These are phyloP conservation scores for Ptyas mucosa DNA, from an alignment of 2,113 vertebrate genomes.

Conservation along the genomic window DNA sequence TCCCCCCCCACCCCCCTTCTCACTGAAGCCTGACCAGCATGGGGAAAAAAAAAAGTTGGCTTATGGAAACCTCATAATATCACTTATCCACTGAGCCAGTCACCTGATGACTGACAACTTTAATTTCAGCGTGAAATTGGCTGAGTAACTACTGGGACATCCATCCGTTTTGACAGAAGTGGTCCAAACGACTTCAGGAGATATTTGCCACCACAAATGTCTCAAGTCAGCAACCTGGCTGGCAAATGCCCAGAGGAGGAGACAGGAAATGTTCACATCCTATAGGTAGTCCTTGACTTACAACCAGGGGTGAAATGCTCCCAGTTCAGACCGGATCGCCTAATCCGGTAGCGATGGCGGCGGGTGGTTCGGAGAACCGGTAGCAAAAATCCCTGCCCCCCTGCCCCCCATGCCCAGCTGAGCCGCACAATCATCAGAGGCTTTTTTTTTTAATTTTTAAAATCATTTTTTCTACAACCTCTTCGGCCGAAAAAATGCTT, in stretches of 20 bases:
- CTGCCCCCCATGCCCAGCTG: no score
- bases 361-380: no score
- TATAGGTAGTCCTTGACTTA: neutral
- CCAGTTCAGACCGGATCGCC: no score
- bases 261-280: neutral
- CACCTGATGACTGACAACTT: slow-evolving; percentile 69
- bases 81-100: slow-evolving; percentile 59
- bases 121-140: slow-evolving; percentile 71
- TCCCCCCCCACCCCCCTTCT: neutral
- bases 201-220: slow-evolving; percentile 52
- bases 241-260: neutral
- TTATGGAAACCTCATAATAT: slow-evolving; percentile 49
- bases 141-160: slow-evolving; percentile 59
- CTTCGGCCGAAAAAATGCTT: no score
- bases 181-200: slow-evolving; percentile 2
- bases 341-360: no score
- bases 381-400: no score
- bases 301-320: neutral
- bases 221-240: slow-evolving; percentile 11
- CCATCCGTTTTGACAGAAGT: slow-evolving; percentile 56
- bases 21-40: slow-evolving; percentile 46
- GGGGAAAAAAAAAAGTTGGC: slow-evolving; percentile 14
- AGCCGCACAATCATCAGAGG: no score
- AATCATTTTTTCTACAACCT: no score
- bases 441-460: no score